These are phyloP conservation scores for Arremon brunneinucha DNA, from an alignment of 2,797 vertebrate species.

Conservation along the genomic window DNA sequence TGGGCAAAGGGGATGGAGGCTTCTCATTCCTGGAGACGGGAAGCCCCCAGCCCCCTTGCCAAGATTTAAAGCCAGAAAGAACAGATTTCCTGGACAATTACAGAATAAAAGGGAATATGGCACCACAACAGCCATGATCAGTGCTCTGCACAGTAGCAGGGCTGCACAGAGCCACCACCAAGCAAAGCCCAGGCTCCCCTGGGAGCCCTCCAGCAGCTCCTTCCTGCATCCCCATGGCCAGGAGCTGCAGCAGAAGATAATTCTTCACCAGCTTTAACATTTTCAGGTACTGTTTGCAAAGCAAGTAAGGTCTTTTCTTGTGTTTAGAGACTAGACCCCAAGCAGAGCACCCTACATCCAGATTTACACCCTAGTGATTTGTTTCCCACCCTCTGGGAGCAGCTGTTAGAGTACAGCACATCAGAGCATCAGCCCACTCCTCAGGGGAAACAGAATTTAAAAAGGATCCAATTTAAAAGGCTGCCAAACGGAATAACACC, in stretches of 20 bases:
- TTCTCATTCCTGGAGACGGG: neutral
- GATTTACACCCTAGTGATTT: accelerated
- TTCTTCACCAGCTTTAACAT: neutral
- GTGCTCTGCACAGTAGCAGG: neutral
- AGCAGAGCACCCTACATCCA: neutral
- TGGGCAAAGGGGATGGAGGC: neutral
- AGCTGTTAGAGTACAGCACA: accelerated
- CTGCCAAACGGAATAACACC: neutral
- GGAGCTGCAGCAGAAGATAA: neutral
- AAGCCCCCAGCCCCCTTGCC: neutral
- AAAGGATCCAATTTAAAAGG: neutral
- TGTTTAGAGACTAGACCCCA: neutral
- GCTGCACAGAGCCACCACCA: neutral
- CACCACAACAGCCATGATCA: neutral
- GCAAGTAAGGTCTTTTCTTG: accelerated
- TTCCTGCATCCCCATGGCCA: neutral
- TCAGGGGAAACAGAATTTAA: neutral
- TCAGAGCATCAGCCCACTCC: neutral
- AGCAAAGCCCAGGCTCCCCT: neutral
- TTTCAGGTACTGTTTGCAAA: neutral
- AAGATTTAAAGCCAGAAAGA: neutral
- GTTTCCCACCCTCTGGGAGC: accelerated
- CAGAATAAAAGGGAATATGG: neutral
- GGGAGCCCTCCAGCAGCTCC: neutral
- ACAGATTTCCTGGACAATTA: neutral